These are phyloP conservation scores for Ataeniobius toweri DNA, from an alignment of 2,797 vertebrate genomes.

Conservation along the genomic window DNA sequence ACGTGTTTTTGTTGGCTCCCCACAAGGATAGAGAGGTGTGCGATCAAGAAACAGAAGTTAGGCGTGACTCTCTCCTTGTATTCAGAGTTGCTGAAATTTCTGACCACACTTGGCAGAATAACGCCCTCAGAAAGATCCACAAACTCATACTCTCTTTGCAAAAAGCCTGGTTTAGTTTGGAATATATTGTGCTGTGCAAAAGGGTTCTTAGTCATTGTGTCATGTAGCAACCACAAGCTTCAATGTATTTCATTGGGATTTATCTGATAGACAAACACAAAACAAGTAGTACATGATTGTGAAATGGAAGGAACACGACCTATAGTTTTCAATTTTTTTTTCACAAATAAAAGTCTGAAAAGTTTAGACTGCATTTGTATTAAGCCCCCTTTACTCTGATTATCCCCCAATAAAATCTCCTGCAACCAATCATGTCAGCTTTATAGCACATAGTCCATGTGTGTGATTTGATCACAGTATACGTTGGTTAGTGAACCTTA, in stretches of 20 bases:
- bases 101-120: slow-evolving; percentile 4
- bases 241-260: background rate
- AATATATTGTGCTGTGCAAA: background rate
- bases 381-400: background rate
- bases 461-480: background rate
- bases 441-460: no score
- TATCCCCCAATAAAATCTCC: background rate
- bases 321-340: background rate
- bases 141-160: slow-evolving; percentile 10
- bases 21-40: slow-evolving; percentile 5
- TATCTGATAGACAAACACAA: background rate
- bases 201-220: background rate
- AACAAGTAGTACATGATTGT: background rate
- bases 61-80: slow-evolving; percentile 29
- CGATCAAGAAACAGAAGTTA: background rate
- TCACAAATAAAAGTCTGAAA: background rate
- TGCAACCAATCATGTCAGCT: background rate
- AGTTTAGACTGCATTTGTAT: background rate
- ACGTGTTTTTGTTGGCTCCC: slow-evolving; percentile 45
- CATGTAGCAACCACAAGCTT: background rate
- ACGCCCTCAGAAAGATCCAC: background rate
- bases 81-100: slow-evolving; percentile 7
- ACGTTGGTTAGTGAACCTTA: background rate
- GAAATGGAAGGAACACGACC: background rate
- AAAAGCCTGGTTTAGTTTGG: background rate